Evolutionary conservation across 2,888 invertebrate species (phyloP), one percentile per base, ranked within the genome.

Genomic region (Netelia fuscicornis): DNA sequence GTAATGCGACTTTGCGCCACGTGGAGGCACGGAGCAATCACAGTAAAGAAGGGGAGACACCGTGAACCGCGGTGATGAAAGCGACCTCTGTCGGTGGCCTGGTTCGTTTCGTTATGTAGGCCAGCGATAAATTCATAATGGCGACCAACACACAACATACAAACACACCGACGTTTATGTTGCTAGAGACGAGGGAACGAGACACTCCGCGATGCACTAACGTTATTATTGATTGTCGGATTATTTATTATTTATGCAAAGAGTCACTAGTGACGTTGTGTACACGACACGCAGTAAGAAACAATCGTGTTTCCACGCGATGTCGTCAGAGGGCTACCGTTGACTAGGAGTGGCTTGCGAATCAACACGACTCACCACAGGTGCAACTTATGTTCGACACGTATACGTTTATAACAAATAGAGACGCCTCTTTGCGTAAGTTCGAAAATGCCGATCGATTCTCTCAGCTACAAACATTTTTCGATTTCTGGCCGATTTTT

Each of bases 161-260:
- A 56, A n/a, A 65, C 67, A 77, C 74, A 65, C 5, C 30, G 30
- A 30, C 30, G 30, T 5, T 30, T 48, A 48, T 58, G 20, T 17
- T 6, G 20, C 8, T 20, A 58, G 9, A 20, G n/a, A 1, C 9
- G 20, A 58, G 9, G 83, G 83, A 58, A 64, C 65, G 17, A 42
- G 25, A 65, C 42, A 65, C 81, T 85, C 83, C 84, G 87, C 87
- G 89, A 89, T 89, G 87, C 88, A 89, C 90, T 86, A 86, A 83
- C 89, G 87, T 89, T 89, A 86, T 67, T 88, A 92, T 92, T 90
- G 92, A 92, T 92, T 91, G 89, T 62, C 70, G 71, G 84, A 83
- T 72, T 88, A 90, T 92, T 90, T 89, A 91, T 92, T 91, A 92
- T 92, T 91, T 89, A 92, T 89, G 86, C 56, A 37, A 74, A 44